These are phyloP conservation scores for Semnornis frantzii DNA, from an alignment of 2,113 vertebrate genomes.

Conservation along the genomic window DNA sequence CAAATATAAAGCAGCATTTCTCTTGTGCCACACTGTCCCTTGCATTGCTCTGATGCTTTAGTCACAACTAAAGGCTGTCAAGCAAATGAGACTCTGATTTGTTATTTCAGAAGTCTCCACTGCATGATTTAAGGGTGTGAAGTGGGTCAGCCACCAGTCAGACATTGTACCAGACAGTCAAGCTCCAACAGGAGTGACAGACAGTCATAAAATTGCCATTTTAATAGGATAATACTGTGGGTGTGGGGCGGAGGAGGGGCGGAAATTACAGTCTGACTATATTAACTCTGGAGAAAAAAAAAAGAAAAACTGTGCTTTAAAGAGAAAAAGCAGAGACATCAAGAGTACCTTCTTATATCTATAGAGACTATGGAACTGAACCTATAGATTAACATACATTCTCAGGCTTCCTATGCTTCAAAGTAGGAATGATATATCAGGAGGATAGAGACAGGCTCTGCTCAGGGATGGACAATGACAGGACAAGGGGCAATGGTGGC, in stretches of 20 bases:
- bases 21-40: neutral
- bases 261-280: neutral
- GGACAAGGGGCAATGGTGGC: no score
- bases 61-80: conserved; percentile 4
- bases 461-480: no score
- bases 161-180: neutral
- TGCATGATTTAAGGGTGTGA: neutral
- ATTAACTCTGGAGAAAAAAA: neutral
- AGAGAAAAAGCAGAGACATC: neutral
- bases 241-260: no score
- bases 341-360: neutral
- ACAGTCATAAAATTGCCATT: neutral
- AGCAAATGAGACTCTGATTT: neutral
- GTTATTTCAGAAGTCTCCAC: neutral
- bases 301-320: neutral
- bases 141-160: neutral
- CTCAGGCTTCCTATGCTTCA: neutral
- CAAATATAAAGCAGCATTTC: conserved; percentile 18
- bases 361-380: neutral
- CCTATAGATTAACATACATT: neutral
- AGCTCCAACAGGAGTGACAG: neutral
- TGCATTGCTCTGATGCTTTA: neutral
- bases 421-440: neutral
- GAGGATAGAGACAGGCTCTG: neutral
- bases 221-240: neutral